These are phyloP conservation scores for Drymodes brunneopygia DNA, from an alignment of 2,113 vertebrate genomes.

Conservation along the genomic window DNA sequence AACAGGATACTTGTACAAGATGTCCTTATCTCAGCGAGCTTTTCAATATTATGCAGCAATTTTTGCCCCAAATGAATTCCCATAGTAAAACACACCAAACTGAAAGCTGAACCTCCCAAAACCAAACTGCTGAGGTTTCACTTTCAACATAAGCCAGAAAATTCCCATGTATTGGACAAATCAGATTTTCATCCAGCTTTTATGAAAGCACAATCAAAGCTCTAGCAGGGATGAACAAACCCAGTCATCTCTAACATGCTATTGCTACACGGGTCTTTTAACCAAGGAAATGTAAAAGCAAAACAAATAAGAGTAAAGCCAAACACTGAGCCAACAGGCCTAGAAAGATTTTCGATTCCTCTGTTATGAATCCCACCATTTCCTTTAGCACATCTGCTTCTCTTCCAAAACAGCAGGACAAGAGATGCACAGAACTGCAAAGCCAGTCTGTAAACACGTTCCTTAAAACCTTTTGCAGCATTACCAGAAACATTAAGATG, in stretches of 20 bases:
- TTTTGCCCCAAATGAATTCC: not conserved
- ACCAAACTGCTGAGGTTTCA: not conserved
- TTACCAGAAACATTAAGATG: not conserved
- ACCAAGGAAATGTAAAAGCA: not conserved
- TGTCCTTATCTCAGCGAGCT: conserved; percentile 16
- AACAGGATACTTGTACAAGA: conserved; percentile 45
- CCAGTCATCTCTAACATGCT: not conserved
- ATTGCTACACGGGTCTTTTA: not conserved
- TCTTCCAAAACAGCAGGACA: not conserved
- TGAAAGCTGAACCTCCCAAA: not conserved
- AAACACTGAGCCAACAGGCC: not conserved
- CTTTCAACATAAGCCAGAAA: not conserved
- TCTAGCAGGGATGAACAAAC: not conserved
- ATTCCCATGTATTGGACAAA: not conserved
- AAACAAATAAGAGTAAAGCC: not conserved
- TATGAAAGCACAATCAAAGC: not conserved
- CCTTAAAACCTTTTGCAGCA: not conserved
- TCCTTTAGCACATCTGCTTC: not conserved
- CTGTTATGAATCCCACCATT: not conserved
- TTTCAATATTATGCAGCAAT: not conserved
- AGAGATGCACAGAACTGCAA: not conserved
- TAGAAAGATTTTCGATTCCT: not conserved
- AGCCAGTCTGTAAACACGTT: not conserved
- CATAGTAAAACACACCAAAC: not conserved
- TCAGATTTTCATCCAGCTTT: not conserved